A percentile compares a stretch with the other conserved stretches of the same genome.
phyloP scores from a whole-genome alignment of 2,797 vertebrate species.

The Chelon auratus region DNA sequence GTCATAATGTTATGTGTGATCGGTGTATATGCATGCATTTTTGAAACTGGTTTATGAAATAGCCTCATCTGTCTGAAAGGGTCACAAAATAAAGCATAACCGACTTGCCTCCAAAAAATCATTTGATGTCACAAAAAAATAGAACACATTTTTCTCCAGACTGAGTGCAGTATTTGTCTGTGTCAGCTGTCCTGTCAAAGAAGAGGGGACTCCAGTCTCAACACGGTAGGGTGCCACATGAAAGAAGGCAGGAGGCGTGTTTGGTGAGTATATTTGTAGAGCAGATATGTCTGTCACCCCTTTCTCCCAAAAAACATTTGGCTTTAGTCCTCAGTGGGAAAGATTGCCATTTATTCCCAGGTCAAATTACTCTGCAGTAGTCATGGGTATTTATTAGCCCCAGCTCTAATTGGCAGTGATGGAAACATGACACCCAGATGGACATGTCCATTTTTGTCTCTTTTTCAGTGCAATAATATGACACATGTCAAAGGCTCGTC shows the following conservation, averaged over 20 bases:
- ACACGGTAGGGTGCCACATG: conserved; percentile 14
- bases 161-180: background rate
- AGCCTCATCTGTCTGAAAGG: conserved; percentile 6
- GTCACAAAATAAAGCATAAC: conserved; percentile 20
- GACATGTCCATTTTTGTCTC: no score
- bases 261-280: background rate
- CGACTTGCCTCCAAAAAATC: conserved; percentile 27
- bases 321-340: no score
- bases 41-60: conserved; percentile 11
- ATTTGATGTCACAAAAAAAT: conserved; percentile 27
- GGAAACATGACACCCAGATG: no score
- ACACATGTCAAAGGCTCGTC: no score
- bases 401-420: no score
- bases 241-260: background rate
- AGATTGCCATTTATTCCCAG: no score
- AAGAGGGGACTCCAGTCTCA: conserved; percentile 1
- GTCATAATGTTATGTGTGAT: no score
- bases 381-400: no score
- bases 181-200: conserved; percentile 24
- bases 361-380: no score
- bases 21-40: background rate
- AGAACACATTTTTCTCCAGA: background rate
- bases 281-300: background rate
- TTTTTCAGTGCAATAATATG: no score
- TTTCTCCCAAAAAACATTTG: no score